Evolutionary conservation across 2,888 invertebrate species (phyloP), one percentile per base, ranked within the genome.

Genomic region (Acanthoscelides obtectus): DNA sequence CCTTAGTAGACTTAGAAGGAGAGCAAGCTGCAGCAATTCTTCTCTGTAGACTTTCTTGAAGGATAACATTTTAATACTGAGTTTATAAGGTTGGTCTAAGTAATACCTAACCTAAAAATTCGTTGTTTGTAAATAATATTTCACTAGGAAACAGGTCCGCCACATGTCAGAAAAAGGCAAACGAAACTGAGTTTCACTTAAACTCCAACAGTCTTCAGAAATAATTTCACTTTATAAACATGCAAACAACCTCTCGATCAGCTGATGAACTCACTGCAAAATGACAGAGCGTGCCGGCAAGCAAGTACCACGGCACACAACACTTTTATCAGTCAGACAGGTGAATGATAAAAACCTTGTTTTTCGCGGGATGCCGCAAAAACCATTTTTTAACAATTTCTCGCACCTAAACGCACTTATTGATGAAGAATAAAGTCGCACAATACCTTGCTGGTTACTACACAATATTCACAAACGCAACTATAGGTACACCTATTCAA

Each of bases 41-140:
- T 94, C 93, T 69, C 93, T 90, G 81, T 93, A 93, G 68, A 93
- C 86, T 85, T 95, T 95, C 87, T 95, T 95, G 79, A 94, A 86
- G 79, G 92, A 92, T 86, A 94, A 88, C 94, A 95, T 95, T 77
- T 72, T 79, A 66, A 66, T 66, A 20, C 22, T 20, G 21, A 21
- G 20, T 66, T 66, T 66, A 66, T 22, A 20, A 20, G 17, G 12
- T 45, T 6, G 45, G 45, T 45, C 45, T 12, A 45, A 12, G 12
- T 45, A 1, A 45, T 12, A 45, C 45, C 45, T 45, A 45, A 45
- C 45, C 45, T 45, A 45, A 45, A 6, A 45, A 45, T 45, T 4
- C 45, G 45, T 45, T 45, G 17, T 45, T 45, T 45, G 45, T 45
- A 45, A 45, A 45, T 45, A 45, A 45, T 45, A 45, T 45, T 45